Evolutionary conservation across 2,113 vertebrate genomes (phyloP), one percentile per base, ranked within the genome.

Genomic region (Pterocles burchelli): DNA sequence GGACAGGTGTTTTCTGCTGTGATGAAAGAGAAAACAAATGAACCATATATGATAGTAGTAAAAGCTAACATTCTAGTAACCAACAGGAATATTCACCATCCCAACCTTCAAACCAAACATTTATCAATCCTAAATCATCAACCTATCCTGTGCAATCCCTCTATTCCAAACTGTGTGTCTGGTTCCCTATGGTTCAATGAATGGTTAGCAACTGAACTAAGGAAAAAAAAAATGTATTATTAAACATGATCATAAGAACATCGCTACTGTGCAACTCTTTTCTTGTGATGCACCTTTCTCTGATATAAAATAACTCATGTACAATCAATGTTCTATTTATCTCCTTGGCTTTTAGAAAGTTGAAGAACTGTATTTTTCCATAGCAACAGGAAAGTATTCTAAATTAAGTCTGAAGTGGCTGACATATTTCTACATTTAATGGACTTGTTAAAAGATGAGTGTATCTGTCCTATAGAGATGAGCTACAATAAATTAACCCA

Each of bases 361-460:
- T 81, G 65, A 86, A 84, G 29, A 17, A 67, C 12, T 49, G 19
- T 88, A 52, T 61, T 90, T 88, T 48, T 19, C 76, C 88, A 96
- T 66, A 92, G 88, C 79, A 95, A 96, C 88, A 36, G 16, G 16
- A 26, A 86, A 79, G 25, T 51, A 85, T 24, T 93, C 88, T 17
- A 88, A 83, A 88, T 85, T 31, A 80, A 78, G 19, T 45, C 67
- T 49, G 49, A 85, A 68, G 59, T 54, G 29, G 58, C 41, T 77
- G 72, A 63, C 45, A 36, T 71, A 93, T 88, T 89, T 67, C 65
- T 61, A 48, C 61, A 36, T 74, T 82, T 63, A 49, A 93, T 72
- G 31, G 24, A 65, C 34, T 76, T 75, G 29, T 71, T 85, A 76
- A 73, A 93, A 79, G 43, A 82, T n/a, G 8, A 81, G 29, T 14